Evolutionary conservation across 1,140 invertebrate genomes (phyloP).

Genomic region (Aphelenchoides avenae): DNA sequence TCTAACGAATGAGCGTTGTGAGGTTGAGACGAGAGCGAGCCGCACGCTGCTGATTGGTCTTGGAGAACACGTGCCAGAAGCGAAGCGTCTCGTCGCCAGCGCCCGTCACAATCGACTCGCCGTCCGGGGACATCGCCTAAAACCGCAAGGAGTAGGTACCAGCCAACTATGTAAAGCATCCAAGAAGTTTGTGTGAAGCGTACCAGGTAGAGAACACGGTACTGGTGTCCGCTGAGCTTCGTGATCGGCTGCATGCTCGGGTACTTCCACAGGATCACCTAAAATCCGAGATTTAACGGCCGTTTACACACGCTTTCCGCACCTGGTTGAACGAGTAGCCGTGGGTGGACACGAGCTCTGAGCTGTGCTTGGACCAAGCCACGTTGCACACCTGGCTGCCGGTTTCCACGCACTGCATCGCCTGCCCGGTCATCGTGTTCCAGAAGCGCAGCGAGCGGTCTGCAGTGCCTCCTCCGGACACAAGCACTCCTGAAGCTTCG

Average conservation of each 20-base stretch:
- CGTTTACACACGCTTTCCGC: too few species aligned
- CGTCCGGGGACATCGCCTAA: conserved; percentile 90
- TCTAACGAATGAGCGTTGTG: conserved; percentile 14
- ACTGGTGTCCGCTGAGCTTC: conserved; percentile 95
- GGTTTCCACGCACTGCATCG: conserved; percentile 96
- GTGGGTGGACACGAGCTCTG: conserved; percentile 77
- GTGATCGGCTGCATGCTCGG: conserved; percentile 82
- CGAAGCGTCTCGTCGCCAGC: conserved; percentile 96
- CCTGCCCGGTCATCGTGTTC: conserved; percentile 98
- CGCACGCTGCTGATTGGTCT: conserved; percentile 28
- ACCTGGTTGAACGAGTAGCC: conserved; percentile 99
- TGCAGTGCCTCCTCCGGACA: conserved; percentile 91
- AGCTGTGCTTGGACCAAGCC: conserved; percentile 76
- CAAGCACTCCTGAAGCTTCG: conserved; percentile 89
- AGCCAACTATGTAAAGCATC: conserved; percentile 5
- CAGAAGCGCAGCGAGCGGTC: conserved; percentile 96
- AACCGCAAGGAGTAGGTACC: conserved; percentile 11
- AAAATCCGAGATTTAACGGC: too few species aligned
- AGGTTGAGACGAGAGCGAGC: conserved; percentile 37
- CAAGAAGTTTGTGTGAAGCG: conserved; percentile 54
- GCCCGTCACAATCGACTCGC: conserved; percentile 97
- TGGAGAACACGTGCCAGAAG: conserved; percentile 51
- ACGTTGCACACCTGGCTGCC: conserved; percentile 95
- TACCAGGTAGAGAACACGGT: conserved; percentile 85
- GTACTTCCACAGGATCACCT: conserved; percentile 94